Conservation (phyloP, 2,113 vertebrate genomes). For the Rallus limicola region DNA sequence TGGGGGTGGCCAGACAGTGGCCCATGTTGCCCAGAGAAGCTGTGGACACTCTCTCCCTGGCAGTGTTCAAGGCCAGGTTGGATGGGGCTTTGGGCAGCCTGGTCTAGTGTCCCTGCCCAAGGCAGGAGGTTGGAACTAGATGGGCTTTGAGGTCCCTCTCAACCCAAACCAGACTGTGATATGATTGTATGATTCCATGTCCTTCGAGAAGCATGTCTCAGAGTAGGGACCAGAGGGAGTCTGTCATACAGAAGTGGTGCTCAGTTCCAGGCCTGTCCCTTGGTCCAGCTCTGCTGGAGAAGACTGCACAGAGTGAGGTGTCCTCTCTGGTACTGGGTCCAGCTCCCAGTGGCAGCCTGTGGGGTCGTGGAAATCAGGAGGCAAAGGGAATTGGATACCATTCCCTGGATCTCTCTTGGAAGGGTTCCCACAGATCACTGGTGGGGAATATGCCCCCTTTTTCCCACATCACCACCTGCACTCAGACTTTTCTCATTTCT, state of each 20-base stretch:
- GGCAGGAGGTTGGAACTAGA: no score
- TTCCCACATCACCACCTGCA: neutral
- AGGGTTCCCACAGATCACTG: neutral
- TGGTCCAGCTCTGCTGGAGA: neutral
- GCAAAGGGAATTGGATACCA: neutral
- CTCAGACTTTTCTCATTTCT: neutral
- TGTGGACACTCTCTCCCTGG: no score
- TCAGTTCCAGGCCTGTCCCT: neutral
- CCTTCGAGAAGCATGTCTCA: neutral
- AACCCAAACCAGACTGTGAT: no score
- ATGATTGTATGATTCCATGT: no score
- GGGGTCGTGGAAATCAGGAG: neutral
- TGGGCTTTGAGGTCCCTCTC: no score
- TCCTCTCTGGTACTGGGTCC: neutral
- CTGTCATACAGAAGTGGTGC: accelerated
- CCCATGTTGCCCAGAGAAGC: no score
- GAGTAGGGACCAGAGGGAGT: neutral
- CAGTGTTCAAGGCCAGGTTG: no score
- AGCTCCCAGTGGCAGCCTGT: neutral
- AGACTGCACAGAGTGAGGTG: accelerated
- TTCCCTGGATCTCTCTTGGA: neutral
- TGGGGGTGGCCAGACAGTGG: no score
- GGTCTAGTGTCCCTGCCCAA: no score
- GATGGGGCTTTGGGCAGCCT: no score
- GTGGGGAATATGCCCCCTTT: neutral